phyloP scores from a whole-genome alignment of 2,113 vertebrate species.

The Gavialis gangeticus region DNA sequence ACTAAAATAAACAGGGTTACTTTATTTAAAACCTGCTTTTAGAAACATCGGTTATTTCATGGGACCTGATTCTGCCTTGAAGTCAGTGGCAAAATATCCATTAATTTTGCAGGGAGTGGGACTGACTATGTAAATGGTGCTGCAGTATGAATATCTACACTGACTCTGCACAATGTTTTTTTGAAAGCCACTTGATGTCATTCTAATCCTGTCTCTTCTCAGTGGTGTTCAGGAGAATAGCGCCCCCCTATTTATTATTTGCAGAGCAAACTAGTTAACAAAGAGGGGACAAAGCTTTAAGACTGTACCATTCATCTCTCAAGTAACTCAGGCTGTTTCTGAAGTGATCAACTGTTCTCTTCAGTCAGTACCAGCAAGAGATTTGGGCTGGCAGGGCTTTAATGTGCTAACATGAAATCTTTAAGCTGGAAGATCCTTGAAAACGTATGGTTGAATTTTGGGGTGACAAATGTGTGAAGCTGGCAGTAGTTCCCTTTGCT shows the following conservation, averaged over 20 bases:
- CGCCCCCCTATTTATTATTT: constrained; percentile 47
- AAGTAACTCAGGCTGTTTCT: background rate
- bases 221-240: constrained; percentile 25
- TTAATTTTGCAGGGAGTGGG: constrained; percentile 60
- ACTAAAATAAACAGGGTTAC: constrained; percentile 68
- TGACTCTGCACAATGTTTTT: constrained; percentile 56
- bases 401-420: background rate
- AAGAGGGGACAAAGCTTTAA: constrained; percentile 32
- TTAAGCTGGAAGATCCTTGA: background rate
- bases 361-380: background rate
- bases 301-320: constrained; percentile 27
- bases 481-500: fast-evolving
- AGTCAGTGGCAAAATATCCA: constrained; percentile 63
- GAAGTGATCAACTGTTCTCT: background rate
- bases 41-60: constrained; percentile 36
- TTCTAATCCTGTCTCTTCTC: constrained; percentile 42
- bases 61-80: constrained; percentile 64
- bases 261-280: constrained; percentile 34
- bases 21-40: constrained; percentile 69
- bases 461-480: background rate
- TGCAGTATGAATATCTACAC: constrained; percentile 52
- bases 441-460: fast-evolving
- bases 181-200: constrained; percentile 56
- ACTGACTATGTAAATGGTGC: constrained; percentile 60
- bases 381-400: background rate